Percentiles rank a stretch among this genome's conserved stretches.
Conservation (phyloP, 2,888 invertebrate genomes). For the Scrobipalpa costella region DNA sequence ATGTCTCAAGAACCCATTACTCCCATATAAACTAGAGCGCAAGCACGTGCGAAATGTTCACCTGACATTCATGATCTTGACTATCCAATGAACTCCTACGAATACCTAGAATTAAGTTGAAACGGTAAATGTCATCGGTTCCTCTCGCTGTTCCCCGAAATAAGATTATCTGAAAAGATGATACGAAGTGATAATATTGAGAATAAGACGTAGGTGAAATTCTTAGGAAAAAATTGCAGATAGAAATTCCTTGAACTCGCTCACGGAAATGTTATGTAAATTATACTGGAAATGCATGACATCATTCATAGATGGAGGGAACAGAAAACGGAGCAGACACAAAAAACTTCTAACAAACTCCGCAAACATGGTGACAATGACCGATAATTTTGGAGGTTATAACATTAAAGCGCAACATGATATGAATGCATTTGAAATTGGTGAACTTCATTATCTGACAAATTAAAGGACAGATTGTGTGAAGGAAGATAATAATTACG, state of each 20-base stretch:
- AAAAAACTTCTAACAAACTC: constrained; percentile 50
- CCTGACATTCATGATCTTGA: constrained; percentile 48
- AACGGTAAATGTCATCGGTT: too few species aligned
- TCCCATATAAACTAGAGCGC: constrained; percentile 58
- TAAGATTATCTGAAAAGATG: not conserved
- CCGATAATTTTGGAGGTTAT: constrained; percentile 68
- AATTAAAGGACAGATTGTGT: constrained; percentile 15
- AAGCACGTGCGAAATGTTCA: constrained; percentile 50
- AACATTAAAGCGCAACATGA: not conserved
- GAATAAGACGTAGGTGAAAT: not conserved
- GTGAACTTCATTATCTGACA: not conserved
- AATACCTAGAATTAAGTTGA: not conserved
- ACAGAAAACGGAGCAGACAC: not conserved
- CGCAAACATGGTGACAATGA: constrained; percentile 63
- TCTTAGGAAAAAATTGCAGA: not conserved
- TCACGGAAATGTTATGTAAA: not conserved
- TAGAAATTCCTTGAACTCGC: not conserved
- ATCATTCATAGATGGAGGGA: constrained; percentile 30
- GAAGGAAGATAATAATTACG: constrained; percentile 39
- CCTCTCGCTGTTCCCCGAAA: too few species aligned
- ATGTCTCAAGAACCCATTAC: constrained; percentile 65
- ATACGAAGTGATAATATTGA: not conserved
- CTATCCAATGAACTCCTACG: not conserved
- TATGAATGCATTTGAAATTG: constrained; percentile 2
- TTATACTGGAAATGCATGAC: constrained; percentile 27